Evolutionary conservation across 1,140 invertebrate genomes (phyloP).

Genomic region (Linepithema humile): DNA sequence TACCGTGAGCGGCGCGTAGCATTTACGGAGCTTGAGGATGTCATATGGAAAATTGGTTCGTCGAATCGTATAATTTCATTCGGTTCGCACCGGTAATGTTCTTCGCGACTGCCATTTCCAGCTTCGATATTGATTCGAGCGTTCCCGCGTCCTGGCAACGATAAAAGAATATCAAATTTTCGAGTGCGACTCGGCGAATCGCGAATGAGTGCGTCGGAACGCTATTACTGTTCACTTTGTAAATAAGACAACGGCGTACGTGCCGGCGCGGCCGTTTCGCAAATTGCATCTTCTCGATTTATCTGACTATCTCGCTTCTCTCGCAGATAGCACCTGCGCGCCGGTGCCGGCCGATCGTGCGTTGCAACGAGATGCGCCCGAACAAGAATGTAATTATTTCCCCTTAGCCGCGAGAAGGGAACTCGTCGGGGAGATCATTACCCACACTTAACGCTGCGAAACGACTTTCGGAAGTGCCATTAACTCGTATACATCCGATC

Average conservation of each 20-base stretch:
- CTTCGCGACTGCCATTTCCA: background rate
- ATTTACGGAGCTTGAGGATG: conserved; percentile 14
- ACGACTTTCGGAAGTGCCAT: conserved; percentile 56
- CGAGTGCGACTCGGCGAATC: background rate
- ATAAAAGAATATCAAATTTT: conserved; percentile 36
- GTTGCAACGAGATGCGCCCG: conserved; percentile 17
- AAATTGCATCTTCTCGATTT: conserved; percentile 41
- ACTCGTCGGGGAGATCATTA: conserved; percentile 50
- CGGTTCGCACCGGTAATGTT: conserved; percentile 37
- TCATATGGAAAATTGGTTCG: conserved; percentile 63
- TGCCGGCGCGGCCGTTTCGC: background rate
- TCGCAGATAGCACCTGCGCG: background rate
- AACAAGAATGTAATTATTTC: conserved; percentile 57
- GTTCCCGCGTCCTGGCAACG: background rate
- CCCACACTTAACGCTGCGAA: conserved; percentile 39
- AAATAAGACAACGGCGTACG: conserved; percentile 18
- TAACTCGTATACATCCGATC: conserved; percentile 46
- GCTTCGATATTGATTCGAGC: conserved; percentile 36
- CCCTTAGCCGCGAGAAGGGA: conserved; percentile 30
- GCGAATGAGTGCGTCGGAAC: background rate
- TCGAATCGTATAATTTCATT: conserved; percentile 73
- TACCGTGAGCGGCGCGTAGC: background rate
- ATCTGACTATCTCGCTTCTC: background rate
- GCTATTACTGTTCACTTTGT: conserved; percentile 22
- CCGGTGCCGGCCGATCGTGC: background rate